Conservation (phyloP, 2,888 invertebrate species). For the Drosophila helvetica region DNA sequence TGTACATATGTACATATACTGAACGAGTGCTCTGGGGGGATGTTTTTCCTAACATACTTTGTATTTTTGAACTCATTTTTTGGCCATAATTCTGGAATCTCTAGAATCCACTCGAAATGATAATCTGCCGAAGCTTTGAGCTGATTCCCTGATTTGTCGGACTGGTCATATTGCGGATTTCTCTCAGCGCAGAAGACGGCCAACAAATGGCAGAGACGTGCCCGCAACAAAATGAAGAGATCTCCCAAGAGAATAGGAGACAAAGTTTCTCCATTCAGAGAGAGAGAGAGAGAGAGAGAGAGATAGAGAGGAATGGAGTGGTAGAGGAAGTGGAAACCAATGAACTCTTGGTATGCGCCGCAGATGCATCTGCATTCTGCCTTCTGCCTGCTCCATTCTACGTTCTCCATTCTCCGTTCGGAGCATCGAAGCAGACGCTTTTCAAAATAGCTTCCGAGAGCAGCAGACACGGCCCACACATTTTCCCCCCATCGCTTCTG, state of each 20-base stretch:
- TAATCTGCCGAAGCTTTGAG: not conserved
- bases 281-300: not conserved
- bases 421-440: conserved; percentile 46
- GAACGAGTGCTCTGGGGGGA: too few relatives aligned
- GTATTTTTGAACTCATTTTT: too few relatives aligned
- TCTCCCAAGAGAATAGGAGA: not conserved
- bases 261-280: not conserved
- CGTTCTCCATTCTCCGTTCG: conserved; percentile 12
- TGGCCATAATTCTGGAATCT: too few relatives aligned
- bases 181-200: not conserved
- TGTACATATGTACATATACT: too few relatives aligned
- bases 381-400: too few relatives aligned
- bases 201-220: not conserved
- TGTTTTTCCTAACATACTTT: too few relatives aligned
- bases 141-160: not conserved
- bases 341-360: conserved; percentile 62
- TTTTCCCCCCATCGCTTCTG: conserved; percentile 6
- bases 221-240: not conserved
- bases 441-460: conserved; percentile 57
- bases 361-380: conserved; percentile 44
- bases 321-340: conserved; percentile 43
- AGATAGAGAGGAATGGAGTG: not conserved
- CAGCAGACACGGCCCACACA: conserved; percentile 54
- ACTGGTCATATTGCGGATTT: not conserved
- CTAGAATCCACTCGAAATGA: too few relatives aligned